Evolutionary conservation across 2,888 invertebrate species (phyloP).

Genomic region (Helicoverpa assulta): DNA sequence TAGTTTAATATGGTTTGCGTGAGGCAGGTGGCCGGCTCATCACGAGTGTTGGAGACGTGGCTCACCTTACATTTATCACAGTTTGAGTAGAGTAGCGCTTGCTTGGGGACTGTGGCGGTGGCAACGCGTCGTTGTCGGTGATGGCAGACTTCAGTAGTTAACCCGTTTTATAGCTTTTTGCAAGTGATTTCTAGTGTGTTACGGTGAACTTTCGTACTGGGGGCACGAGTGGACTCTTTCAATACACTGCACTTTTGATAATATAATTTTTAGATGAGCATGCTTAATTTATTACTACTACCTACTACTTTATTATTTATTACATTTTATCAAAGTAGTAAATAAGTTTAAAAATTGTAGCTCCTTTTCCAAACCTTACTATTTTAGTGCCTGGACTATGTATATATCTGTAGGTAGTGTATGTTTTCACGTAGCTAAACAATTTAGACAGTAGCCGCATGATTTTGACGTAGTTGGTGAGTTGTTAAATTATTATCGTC

Average conservation of each 20-base stretch:
- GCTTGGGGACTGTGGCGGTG: slow-evolving; percentile 84
- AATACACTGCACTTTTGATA: slow-evolving; percentile 57
- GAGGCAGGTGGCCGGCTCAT: slow-evolving; percentile 74
- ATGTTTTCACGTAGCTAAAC: slow-evolving; percentile 30
- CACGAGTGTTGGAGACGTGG: slow-evolving; percentile 53
- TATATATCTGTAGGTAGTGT: slow-evolving; percentile 44
- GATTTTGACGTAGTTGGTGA: slow-evolving; percentile 45
- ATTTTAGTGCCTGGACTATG: slow-evolving; percentile 38
- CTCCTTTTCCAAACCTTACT: slow-evolving; percentile 2
- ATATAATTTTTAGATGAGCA: slow-evolving; percentile 52
- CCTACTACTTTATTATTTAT: slow-evolving; percentile 43
- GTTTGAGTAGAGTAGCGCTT: slow-evolving; percentile 83
- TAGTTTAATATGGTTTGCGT: slow-evolving; percentile 85
- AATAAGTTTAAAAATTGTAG: slow-evolving; percentile 15
- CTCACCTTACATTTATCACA: slow-evolving; percentile 76
- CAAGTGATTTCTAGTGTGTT: slow-evolving; percentile 60
- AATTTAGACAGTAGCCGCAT: slow-evolving; percentile 44
- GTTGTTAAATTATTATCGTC: slow-evolving; percentile 30
- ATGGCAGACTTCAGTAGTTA: slow-evolving; percentile 68
- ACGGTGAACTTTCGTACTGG: slow-evolving; percentile 49
- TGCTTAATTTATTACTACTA: slow-evolving; percentile 59
- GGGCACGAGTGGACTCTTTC: slow-evolving; percentile 46
- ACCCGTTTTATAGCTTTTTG: slow-evolving; percentile 61
- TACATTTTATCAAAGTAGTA: slow-evolving; percentile 34
- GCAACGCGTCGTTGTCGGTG: slow-evolving; percentile 77